A percentile compares a stretch with the other conserved stretches of the same genome.
These are phyloP conservation scores for Pelecanus crispus DNA, from an alignment of 2,113 vertebrate genomes.

Conservation along the genomic window DNA sequence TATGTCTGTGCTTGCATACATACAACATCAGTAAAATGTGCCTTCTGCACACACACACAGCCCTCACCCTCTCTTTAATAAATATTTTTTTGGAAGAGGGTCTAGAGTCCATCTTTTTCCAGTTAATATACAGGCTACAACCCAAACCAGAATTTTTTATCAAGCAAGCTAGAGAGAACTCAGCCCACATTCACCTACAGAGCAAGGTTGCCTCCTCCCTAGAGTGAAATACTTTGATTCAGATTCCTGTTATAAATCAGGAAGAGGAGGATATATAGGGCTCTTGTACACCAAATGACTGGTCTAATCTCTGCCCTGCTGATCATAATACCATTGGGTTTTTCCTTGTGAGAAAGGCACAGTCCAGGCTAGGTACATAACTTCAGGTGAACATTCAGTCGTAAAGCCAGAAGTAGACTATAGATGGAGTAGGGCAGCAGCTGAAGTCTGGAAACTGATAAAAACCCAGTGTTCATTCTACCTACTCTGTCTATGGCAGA, in stretches of 20 bases:
- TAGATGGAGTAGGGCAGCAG: not conserved
- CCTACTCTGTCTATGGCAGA: not conserved
- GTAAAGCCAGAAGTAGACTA: not conserved
- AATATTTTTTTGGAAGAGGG: not conserved
- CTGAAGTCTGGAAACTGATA: not conserved
- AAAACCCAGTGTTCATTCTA: not conserved
- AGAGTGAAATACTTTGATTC: not conserved
- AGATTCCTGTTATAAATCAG: not conserved
- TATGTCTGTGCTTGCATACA: not conserved
- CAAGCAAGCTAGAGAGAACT: not conserved
- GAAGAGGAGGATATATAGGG: not conserved
- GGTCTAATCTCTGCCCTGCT: not conserved
- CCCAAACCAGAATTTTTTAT: not conserved
- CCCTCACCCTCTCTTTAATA: not conserved
- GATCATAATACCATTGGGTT: not conserved
- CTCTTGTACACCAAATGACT: not conserved
- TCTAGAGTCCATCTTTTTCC: not conserved
- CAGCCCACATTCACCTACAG: not conserved
- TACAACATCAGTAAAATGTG: not conserved
- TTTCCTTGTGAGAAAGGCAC: not conserved
- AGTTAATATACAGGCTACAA: not conserved
- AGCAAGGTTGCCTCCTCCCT: not conserved
- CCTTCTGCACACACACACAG: not conserved
- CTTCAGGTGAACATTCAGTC: not conserved
- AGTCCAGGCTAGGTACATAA: not conserved